Evolutionary conservation across 2,113 vertebrate species (phyloP).

Genomic region (Dinomys branickii): DNA sequence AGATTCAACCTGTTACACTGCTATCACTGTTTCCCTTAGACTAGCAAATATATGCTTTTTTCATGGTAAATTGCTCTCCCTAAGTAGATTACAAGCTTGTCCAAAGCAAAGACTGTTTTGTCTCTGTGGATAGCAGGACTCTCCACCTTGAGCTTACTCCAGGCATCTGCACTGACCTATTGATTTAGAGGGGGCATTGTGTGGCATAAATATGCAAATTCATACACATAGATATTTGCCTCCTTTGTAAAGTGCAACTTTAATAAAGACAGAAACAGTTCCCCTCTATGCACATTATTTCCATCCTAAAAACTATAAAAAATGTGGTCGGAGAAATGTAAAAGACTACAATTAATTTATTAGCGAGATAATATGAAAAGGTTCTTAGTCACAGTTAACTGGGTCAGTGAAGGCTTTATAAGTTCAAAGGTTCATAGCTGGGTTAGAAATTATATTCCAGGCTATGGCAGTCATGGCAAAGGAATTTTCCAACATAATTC

Average conservation of each 20-base stretch:
- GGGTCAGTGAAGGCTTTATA: slow-evolving; percentile 51
- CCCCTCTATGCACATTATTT: not conserved
- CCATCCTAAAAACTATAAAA: not conserved
- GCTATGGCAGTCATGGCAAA: not conserved
- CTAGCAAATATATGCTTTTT: not conserved
- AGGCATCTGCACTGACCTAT: not conserved
- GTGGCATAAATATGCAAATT: not conserved
- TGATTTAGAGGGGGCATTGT: not conserved
- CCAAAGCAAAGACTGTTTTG: not conserved
- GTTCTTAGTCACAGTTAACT: not conserved
- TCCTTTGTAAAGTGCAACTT: not conserved
- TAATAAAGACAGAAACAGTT: not conserved
- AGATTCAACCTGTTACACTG: not conserved
- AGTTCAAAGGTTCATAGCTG: slow-evolving; percentile 6
- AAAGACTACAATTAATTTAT: slow-evolving; percentile 50
- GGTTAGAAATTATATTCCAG: not conserved
- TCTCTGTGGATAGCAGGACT: not conserved
- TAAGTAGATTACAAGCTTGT: not conserved
- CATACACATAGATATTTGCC: not conserved
- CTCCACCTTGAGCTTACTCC: not conserved
- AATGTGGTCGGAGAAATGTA: slow-evolving; percentile 16
- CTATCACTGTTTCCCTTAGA: not conserved
- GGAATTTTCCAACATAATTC: not conserved
- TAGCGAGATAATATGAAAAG: slow-evolving; percentile 33
- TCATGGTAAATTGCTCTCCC: not conserved